Evolutionary conservation across 2,113 vertebrate species (phyloP).

Genomic region (Xenus cinereus): DNA sequence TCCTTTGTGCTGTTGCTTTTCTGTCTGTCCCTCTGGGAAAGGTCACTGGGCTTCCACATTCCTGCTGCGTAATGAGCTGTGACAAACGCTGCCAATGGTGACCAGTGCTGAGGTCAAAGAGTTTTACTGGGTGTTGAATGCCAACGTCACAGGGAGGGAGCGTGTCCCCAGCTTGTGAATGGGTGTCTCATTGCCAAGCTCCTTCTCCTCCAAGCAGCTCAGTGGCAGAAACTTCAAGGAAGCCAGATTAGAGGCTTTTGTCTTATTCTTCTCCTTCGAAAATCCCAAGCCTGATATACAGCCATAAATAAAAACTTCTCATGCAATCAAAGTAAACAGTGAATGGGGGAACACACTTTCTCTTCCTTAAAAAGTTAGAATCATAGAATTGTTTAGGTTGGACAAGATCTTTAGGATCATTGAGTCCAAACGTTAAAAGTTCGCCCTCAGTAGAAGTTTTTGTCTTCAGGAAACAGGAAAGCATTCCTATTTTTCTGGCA

Average conservation of each 20-base stretch:
- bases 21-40: constrained; percentile 45
- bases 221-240: background rate
- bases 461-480: background rate
- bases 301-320: background rate
- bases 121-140: background rate
- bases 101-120: background rate
- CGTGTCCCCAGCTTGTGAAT: background rate
- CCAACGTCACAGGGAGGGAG: background rate
- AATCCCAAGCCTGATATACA: background rate
- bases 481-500: background rate
- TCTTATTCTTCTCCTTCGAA: background rate
- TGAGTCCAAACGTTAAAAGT: background rate
- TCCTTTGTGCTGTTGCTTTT: constrained; percentile 29
- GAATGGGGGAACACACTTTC: background rate
- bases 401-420: background rate
- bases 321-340: background rate
- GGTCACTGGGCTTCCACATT: constrained; percentile 56
- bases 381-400: background rate
- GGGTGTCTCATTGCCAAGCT: background rate
- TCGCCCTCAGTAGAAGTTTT: background rate
- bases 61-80: constrained; percentile 46
- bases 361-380: background rate
- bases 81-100: background rate
- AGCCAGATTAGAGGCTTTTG: background rate
- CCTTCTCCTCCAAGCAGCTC: background rate